These are phyloP conservation scores for Myiozetetes cayanensis DNA, from an alignment of 2,113 vertebrate genomes.

Conservation along the genomic window DNA sequence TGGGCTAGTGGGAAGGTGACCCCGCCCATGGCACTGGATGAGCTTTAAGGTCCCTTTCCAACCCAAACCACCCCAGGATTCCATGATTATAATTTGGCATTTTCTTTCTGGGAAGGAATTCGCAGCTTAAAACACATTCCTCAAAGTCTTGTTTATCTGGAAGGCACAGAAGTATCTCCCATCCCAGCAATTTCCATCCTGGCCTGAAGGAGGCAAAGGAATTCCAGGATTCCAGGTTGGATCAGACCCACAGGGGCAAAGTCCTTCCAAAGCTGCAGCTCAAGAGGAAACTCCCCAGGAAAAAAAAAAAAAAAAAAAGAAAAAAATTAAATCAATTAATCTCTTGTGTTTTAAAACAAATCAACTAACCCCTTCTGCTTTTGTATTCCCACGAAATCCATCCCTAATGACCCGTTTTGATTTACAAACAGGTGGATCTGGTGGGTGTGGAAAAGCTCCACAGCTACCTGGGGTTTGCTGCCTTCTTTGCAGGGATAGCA, in stretches of 20 bases:
- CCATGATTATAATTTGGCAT: not conserved
- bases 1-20: fast-evolving
- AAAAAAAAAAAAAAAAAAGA: not conserved
- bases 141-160: not conserved
- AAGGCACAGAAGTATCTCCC: not conserved
- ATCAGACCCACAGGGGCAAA: not conserved
- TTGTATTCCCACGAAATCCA: fast-evolving
- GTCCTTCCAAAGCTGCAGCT: not conserved
- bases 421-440: slow-evolving; percentile 82
- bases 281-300: not conserved
- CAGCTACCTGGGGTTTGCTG: slow-evolving; percentile 86
- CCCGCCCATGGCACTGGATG: not conserved
- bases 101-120: not conserved
- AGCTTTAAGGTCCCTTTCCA: not conserved
- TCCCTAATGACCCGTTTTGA: not conserved
- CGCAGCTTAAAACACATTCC: not conserved
- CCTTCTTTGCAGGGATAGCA: slow-evolving; percentile 88
- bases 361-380: too few species aligned
- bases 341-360: not conserved
- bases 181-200: not conserved
- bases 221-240: not conserved
- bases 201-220: not conserved
- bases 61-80: not conserved
- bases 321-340: not conserved
- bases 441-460: slow-evolving; percentile 80